These are phyloP conservation scores for Zaprionus vittiger DNA, from an alignment of 1,140 invertebrate species.

Conservation along the genomic window DNA sequence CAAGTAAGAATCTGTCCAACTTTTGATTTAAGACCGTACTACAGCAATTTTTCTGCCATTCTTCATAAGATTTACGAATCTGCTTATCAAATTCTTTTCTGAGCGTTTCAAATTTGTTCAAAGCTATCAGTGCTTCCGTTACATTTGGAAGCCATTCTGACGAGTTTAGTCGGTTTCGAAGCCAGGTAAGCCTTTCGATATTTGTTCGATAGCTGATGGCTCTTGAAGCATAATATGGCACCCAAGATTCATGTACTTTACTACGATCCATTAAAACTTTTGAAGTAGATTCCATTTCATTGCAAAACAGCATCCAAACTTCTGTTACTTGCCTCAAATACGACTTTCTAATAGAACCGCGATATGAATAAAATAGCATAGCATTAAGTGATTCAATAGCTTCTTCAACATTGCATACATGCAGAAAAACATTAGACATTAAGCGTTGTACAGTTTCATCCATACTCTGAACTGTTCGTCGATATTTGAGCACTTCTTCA, in stretches of 20 bases:
- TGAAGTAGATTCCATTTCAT: slow-evolving; percentile 90
- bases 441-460: slow-evolving; percentile 90
- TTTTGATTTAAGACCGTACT: slow-evolving; percentile 87
- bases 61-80: slow-evolving; percentile 84
- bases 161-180: slow-evolving; percentile 55
- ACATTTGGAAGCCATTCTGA: slow-evolving; percentile 69
- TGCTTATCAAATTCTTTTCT: slow-evolving; percentile 58
- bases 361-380: slow-evolving; percentile 88
- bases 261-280: slow-evolving; percentile 88
- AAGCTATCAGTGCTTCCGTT: slow-evolving; percentile 37
- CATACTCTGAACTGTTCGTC: slow-evolving; percentile 87
- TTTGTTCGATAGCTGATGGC: slow-evolving; percentile 56
- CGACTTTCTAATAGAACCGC: slow-evolving; percentile 87
- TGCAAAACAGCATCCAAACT: slow-evolving; percentile 90
- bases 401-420: slow-evolving; percentile 89
- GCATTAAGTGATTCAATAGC: slow-evolving; percentile 89
- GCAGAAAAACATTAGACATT: slow-evolving; percentile 88
- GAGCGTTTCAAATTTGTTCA: slow-evolving; percentile 53
- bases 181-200: slow-evolving; percentile 60
- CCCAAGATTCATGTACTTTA: slow-evolving; percentile 86
- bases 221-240: slow-evolving; percentile 89
- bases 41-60: slow-evolving; percentile 87
- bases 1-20: slow-evolving; percentile 90
- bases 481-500: slow-evolving; percentile 90
- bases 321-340: slow-evolving; percentile 87